phyloP scores from a whole-genome alignment of 2,797 vertebrate species.

The Steatocranus sp. region DNA sequence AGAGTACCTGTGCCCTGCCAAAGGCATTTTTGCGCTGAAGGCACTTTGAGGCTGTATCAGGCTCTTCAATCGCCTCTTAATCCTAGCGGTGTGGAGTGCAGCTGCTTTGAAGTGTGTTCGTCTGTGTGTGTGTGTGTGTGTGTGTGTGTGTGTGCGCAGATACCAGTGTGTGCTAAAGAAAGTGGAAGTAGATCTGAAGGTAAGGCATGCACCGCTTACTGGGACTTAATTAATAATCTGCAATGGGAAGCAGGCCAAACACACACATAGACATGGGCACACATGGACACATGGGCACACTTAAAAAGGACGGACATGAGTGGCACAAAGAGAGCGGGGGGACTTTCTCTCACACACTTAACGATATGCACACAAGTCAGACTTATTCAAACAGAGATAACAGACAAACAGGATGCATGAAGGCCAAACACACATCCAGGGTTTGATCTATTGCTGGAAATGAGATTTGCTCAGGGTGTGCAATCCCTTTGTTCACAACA shows the following conservation, averaged over 20 bases:
- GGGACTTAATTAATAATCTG: conserved; percentile 75
- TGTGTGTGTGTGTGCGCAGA: background rate
- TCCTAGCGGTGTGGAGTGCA: conserved; percentile 62
- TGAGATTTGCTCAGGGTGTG: conserved; percentile 48
- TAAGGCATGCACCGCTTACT: conserved; percentile 63
- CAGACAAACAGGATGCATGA: conserved; percentile 39
- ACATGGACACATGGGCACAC: background rate
- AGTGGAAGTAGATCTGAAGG: conserved; percentile 70
- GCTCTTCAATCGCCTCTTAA: conserved; percentile 75
- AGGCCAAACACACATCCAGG: background rate
- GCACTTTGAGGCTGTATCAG: conserved; percentile 75
- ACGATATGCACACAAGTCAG: conserved; percentile 15
- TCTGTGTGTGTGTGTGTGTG: conserved; percentile 11
- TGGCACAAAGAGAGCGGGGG: conserved; percentile 20
- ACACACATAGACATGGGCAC: background rate
- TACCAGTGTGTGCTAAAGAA: conserved; percentile 34
- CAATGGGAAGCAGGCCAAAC: conserved; percentile 60
- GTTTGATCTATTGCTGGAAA: conserved; percentile 27
- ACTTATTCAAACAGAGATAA: conserved; percentile 41
- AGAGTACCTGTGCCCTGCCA: conserved; percentile 71
- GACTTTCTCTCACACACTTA: conserved; percentile 1
- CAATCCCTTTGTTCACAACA: background rate
- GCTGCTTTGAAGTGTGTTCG: conserved; percentile 71
- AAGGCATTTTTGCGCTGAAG: conserved; percentile 72
- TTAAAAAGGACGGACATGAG: conserved; percentile 13